Evolutionary conservation across 2,113 vertebrate genomes (phyloP), one percentile per base, ranked within the genome.

Genomic region (Leiothrix lutea): DNA sequence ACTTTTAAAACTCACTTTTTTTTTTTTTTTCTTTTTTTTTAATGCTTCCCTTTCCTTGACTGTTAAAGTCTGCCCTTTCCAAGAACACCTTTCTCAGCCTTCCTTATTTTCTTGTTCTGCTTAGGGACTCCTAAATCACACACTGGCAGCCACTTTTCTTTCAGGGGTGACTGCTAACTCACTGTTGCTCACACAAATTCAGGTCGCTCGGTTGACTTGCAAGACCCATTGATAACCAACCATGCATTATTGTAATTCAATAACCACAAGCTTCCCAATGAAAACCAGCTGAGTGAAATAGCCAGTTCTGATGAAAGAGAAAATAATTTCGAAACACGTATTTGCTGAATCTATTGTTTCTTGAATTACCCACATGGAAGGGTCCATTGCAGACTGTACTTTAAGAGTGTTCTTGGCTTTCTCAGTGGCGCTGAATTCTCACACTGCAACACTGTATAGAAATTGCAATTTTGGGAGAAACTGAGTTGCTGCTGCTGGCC

Each of bases 401-500:
- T 73, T 6, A 78, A 23, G 56, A 54, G 11, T 44, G 14, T 60
- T 84, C 40, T 75, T 60, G 28, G 74, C 31, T 61, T 81, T 71
- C 61, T 72, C 2, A 3, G 58, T 65, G 74, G 54, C n/a, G 36
- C 61, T 74, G 9, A 7, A 7, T 60, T 85, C 74, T 94, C 74
- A 75, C 53, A 23, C 47, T 71, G 47, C 60, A 78, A 48, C 29
- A 38, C 57, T 72, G 40, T 65, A 81, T 65, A 85, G 78, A 89
- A 75, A 69, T 94, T 75, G 53, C 36, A 69, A 66, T 75, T 95
- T 61, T 80, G 48, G 91, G 82, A 88, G 73, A 81, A 87, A 62
- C 12, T 54, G 26, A 31, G 38, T 57, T 1, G 1, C 64, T 87
- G 61, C 50, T 93, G 36, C 78, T 90, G 61, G 45, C 31, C 61